Evolutionary conservation across 2,113 vertebrate genomes (phyloP).

Genomic region (Abramis brama): DNA sequence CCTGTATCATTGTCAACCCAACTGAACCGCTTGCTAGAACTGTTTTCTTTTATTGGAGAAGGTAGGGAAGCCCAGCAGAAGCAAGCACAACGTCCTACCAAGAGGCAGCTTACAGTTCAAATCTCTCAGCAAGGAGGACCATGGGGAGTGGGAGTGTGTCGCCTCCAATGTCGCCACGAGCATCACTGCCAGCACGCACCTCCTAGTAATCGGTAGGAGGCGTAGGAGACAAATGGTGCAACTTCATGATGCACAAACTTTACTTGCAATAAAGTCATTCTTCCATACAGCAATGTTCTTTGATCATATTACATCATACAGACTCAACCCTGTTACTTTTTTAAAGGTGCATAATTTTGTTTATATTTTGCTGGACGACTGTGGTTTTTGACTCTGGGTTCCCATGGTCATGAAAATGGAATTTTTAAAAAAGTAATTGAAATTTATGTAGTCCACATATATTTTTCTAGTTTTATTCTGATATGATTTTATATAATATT

Average conservation of each 20-base stretch:
- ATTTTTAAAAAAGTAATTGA: background rate
- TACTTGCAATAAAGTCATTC: background rate
- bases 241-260: background rate
- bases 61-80: constrained; percentile 97
- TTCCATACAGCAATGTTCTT: background rate
- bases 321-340: background rate
- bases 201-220: constrained; percentile 90
- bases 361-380: background rate
- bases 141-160: constrained; percentile 97
- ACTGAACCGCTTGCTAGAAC: background rate
- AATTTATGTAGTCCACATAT: background rate
- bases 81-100: constrained; percentile 96
- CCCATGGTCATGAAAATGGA: background rate
- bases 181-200: constrained; percentile 98
- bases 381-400: background rate
- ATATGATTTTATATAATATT: background rate
- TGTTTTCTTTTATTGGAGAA: constrained; percentile 68
- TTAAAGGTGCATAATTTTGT: background rate
- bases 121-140: constrained; percentile 96
- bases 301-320: background rate
- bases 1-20: constrained; percentile 4
- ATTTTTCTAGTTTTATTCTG: background rate
- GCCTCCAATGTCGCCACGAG: constrained; percentile 97
- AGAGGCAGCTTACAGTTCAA: constrained; percentile 95
- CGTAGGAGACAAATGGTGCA: background rate